A percentile compares a stretch with the other conserved stretches of the same genome.
Conservation (phyloP, 37 sponge, comb jelly and placozoan genomes). For the Geodia barretti region DNA sequence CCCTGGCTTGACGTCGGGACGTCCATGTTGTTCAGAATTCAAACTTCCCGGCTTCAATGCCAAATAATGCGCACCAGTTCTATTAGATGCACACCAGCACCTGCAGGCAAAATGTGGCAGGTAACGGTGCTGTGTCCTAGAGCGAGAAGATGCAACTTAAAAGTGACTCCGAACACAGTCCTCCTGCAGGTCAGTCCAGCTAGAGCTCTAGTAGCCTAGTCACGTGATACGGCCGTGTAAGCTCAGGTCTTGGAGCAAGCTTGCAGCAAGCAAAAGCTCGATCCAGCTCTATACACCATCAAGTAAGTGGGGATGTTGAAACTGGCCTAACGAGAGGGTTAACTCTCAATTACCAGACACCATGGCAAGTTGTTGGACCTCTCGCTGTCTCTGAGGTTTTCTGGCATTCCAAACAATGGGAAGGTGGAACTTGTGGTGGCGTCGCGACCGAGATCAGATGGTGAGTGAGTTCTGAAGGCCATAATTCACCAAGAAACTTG, state of each 20-base stretch:
- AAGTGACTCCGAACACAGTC: constrained; percentile 42
- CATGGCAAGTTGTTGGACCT: constrained; percentile 49
- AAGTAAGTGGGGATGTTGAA: constrained; percentile 40
- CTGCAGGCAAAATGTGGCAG: background rate
- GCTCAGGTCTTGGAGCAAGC: constrained; percentile 64
- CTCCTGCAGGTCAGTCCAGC: constrained; percentile 37
- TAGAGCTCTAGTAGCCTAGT: background rate
- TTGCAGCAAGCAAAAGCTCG: constrained; percentile 35
- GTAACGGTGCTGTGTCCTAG: constrained; percentile 55
- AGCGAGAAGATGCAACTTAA: constrained; percentile 51
- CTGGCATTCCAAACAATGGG: constrained; percentile 68
- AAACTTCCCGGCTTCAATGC: background rate
- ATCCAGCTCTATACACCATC: constrained; percentile 38
- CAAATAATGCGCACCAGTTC: constrained; percentile 8
- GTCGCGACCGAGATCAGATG: constrained; percentile 3
- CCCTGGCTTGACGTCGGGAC: background rate
- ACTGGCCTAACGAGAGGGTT: too few relatives aligned
- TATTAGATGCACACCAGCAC: background rate
- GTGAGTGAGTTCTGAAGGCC: background rate
- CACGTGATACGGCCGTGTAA: too few relatives aligned
- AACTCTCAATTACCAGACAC: constrained; percentile 46
- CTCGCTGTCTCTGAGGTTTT: constrained; percentile 25
- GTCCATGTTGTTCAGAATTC: background rate
- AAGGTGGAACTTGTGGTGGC: constrained; percentile 56
- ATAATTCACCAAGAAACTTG: too few relatives aligned